A percentile compares a stretch with the other conserved stretches of the same genome.
phyloP scores from a whole-genome alignment of 2,797 vertebrate genomes.

The Clarias laeviceps region DNA sequence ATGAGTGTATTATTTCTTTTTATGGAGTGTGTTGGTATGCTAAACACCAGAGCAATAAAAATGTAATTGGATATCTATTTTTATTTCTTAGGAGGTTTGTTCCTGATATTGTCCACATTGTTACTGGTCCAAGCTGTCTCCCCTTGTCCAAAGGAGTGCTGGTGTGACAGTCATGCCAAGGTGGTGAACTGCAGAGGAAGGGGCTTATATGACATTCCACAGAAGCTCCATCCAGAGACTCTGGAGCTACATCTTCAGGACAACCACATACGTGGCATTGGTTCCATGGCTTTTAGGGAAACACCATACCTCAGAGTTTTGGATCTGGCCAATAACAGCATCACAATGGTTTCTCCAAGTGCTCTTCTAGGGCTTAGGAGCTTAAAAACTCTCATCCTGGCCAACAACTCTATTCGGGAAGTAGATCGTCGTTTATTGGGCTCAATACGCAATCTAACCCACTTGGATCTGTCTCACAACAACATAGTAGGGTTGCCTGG shows the following conservation, averaged over 20 bases:
- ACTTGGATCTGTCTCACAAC: conserved; percentile 92
- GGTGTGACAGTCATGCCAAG: conserved; percentile 79
- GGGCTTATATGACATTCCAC: conserved; percentile 86
- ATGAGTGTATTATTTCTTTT: background rate
- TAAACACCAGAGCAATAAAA: background rate
- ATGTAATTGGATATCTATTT: conserved; percentile 16
- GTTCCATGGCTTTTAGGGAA: conserved; percentile 82
- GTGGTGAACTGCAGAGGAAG: conserved; percentile 86
- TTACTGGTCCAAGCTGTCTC: conserved; percentile 61
- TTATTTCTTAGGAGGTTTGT: conserved; percentile 71
- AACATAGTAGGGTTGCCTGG: conserved; percentile 81
- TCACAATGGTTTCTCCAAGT: conserved; percentile 81
- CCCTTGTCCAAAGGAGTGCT: conserved; percentile 86
- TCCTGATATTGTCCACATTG: conserved; percentile 69
- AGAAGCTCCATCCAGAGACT: conserved; percentile 80
- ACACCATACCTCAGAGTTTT: conserved; percentile 82
- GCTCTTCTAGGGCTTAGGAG: conserved; percentile 82
- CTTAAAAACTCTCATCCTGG: conserved; percentile 85
- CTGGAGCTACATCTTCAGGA: conserved; percentile 87
- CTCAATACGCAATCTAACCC: conserved; percentile 81
- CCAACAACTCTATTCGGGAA: conserved; percentile 85
- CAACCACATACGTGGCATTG: conserved; percentile 86
- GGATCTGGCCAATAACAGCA: conserved; percentile 91
- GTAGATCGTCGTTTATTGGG: conserved; percentile 85
- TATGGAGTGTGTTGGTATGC: background rate